Evolutionary conservation across 2,113 vertebrate species (phyloP).

Genomic region (Sminthopsis crassicaudata): DNA sequence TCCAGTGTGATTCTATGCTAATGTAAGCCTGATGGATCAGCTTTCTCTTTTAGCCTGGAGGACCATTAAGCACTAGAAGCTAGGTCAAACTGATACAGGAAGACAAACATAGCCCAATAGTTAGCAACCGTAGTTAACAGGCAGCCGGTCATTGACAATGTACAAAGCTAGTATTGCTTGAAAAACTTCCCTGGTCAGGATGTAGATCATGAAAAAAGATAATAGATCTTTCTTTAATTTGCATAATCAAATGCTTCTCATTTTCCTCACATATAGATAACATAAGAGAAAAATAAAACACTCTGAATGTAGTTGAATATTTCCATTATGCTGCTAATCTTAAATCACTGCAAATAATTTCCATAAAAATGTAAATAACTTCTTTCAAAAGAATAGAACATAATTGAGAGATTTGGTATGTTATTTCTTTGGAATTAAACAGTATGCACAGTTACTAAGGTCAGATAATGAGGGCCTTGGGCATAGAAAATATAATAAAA

Average conservation of each 20-base stretch:
- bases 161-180: slow-evolving; percentile 80
- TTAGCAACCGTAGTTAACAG: slow-evolving; percentile 85
- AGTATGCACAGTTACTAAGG: slow-evolving; percentile 52
- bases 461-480: slow-evolving; percentile 60
- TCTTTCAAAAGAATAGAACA: slow-evolving; percentile 65
- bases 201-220: slow-evolving; percentile 81
- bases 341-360: slow-evolving; percentile 73
- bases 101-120: slow-evolving; percentile 82
- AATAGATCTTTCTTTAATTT: slow-evolving; percentile 81
- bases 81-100: slow-evolving; percentile 88
- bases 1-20: slow-evolving; percentile 93
- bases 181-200: slow-evolving; percentile 80
- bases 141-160: slow-evolving; percentile 82
- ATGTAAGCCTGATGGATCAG: slow-evolving; percentile 96
- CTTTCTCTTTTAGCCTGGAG: slow-evolving; percentile 93
- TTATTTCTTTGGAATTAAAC: slow-evolving; percentile 77
- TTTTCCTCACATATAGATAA: slow-evolving; percentile 60
- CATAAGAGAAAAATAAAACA: slow-evolving; percentile 59
- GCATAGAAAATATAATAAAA: slow-evolving; percentile 64
- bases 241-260: slow-evolving; percentile 80
- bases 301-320: slow-evolving; percentile 57
- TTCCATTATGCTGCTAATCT: slow-evolving; percentile 70
- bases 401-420: slow-evolving; percentile 69
- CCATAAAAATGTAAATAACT: slow-evolving; percentile 78
- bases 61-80: slow-evolving; percentile 93